Evolutionary conservation across 2,113 vertebrate genomes (phyloP), one percentile per base, ranked within the genome.

Genomic region (Chroicocephalus ridibundus): DNA sequence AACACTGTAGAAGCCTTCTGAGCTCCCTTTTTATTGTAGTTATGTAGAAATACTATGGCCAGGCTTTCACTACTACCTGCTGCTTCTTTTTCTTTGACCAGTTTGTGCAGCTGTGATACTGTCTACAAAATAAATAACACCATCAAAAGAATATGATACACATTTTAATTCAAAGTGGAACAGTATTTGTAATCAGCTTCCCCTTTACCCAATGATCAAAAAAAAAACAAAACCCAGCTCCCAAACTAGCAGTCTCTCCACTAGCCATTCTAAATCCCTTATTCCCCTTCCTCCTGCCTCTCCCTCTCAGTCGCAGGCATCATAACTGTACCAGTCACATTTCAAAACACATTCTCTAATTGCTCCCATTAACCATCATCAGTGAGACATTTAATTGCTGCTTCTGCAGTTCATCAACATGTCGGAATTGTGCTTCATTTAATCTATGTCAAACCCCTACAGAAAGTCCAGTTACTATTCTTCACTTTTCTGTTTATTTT

Each of bases 401-500:
- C 61, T 92, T 89, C 55, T 91, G 78, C 72, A 91, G 79, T 81
- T 96, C 84, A 93, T 94, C 94, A 95, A 83, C 70, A 40, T 34
- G 36, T 79, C 87, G 46, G 51, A 94, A 93, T 66, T 75, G 40
- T 75, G 36, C 82, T 96, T 93, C 44, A 86, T 95, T 96, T 95
- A 90, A 90, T 94, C 65, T 80, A 31, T 20, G 44, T 86, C 88
- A 96, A 96, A 93, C 42, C n/a, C 22, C 66, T 88, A 80, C 1
- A 1, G 85, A 96, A 97, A 88, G 65, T 93, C 88, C 88, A 90
- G 94, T 69, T 80, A 57, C 46, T 49, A 60, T 18, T 60, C 58
- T 86, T 95, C 70, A 80, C 31, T 85, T 93, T 93, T 71, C 78
- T 93, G 62, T 96, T 94, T 94, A 91, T 95, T 97, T 95, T 96